Conservation (phyloP, 2,888 invertebrate species). For the Cantharis rufa region DNA sequence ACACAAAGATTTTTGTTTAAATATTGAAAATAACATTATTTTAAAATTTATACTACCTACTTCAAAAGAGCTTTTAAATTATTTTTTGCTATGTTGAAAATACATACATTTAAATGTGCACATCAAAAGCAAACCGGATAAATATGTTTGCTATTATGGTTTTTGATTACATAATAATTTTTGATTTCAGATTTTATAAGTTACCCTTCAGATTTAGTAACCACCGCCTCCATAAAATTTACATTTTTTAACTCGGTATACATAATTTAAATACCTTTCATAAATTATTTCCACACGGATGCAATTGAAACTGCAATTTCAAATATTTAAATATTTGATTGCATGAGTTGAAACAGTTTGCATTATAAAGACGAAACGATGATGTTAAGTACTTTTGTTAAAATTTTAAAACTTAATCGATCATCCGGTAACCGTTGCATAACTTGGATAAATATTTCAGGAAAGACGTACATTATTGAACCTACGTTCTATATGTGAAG, state of each 20-base stretch:
- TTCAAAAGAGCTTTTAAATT: not conserved
- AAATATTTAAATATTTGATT: not conserved
- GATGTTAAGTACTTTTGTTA: not conserved
- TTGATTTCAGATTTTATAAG: not conserved
- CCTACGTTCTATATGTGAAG: not conserved
- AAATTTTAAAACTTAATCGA: not conserved
- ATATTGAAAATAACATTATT: no score
- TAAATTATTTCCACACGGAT: not conserved
- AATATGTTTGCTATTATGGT: not conserved
- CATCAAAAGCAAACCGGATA: not conserved
- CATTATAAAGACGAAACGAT: not conserved
- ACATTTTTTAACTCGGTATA: not conserved
- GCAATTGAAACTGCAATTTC: not conserved
- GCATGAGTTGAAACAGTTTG: not conserved
- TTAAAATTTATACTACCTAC: no score
- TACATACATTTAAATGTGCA: not conserved
- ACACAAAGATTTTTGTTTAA: no score
- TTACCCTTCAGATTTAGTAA: not conserved
- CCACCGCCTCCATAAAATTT: not conserved
- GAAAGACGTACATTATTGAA: not conserved
- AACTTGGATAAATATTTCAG: no score
- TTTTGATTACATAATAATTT: not conserved
- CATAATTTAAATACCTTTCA: not conserved
- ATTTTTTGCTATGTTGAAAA: not conserved
- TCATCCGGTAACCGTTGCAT: not conserved